Conservation (phyloP, 2,888 invertebrate species). For the Pycnomerus fuliginosus region DNA sequence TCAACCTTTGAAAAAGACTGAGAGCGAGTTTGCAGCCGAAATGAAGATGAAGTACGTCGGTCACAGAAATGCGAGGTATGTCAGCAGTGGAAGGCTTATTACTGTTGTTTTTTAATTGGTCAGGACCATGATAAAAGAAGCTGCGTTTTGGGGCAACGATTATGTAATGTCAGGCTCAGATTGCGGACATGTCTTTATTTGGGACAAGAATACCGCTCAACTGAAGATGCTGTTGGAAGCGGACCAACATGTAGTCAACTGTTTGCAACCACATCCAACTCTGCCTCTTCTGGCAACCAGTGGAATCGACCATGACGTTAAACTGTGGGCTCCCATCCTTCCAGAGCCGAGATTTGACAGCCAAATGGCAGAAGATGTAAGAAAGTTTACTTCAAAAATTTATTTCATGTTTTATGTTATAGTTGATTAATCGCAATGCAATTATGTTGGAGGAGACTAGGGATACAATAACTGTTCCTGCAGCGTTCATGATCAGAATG, state of each 20-base stretch:
- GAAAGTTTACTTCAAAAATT: neutral
- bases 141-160: conserved; percentile 79
- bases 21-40: conserved; percentile 50
- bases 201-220: conserved; percentile 71
- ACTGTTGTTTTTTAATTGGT: conserved; percentile 4
- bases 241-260: conserved; percentile 82
- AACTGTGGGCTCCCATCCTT: conserved; percentile 76
- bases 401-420: conserved; percentile 22
- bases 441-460: conserved; percentile 83
- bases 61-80: conserved; percentile 74
- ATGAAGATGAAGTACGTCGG: conserved; percentile 72
- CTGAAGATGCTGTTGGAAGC: conserved; percentile 75
- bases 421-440: conserved; percentile 76
- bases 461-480: conserved; percentile 85
- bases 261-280: conserved; percentile 79
- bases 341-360: conserved; percentile 63
- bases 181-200: conserved; percentile 83
- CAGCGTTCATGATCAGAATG: conserved; percentile 81
- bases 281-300: conserved; percentile 76
- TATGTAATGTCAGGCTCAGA: conserved; percentile 86
- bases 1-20: conserved; percentile 29
- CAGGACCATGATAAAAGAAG: conserved; percentile 83
- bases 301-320: conserved; percentile 87
- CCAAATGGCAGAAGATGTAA: conserved; percentile 64
- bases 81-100: conserved; percentile 2